phyloP scores from a whole-genome alignment of 2,113 vertebrate species.

The Cheirogaleus medius region DNA sequence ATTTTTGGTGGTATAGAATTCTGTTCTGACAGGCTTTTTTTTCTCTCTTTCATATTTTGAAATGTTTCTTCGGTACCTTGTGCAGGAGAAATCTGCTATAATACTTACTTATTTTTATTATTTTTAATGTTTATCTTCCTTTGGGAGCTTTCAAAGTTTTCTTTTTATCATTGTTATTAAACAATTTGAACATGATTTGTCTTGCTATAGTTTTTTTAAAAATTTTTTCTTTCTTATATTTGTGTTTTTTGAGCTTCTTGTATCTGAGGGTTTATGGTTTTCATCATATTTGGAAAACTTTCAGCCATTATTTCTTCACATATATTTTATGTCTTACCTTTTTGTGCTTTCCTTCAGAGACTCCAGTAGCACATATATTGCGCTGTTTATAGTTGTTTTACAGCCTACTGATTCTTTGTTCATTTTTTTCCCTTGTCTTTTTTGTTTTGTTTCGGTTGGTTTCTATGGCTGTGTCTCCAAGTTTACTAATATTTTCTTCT shows the following conservation, averaged over 20 bases:
- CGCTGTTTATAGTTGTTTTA: not conserved
- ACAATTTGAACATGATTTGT: not conserved
- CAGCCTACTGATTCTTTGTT: not conserved
- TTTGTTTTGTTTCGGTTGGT: not conserved
- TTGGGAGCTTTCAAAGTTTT: not conserved
- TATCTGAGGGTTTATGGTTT: not conserved
- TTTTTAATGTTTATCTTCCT: not conserved
- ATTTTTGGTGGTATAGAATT: not conserved
- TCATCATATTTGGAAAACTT: not conserved
- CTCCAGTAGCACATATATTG: too few relatives aligned
- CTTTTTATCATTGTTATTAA: not conserved
- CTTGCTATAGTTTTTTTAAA: not conserved
- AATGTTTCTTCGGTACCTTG: not conserved
- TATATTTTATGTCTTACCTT: not conserved
- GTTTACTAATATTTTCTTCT: not conserved
- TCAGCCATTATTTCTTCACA: not conserved
- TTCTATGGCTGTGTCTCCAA: not conserved
- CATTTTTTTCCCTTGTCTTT: not conserved
- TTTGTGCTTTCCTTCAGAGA: not conserved
- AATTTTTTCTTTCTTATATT: not conserved
- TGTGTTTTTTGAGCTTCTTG: not conserved
- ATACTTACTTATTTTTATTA: not conserved
- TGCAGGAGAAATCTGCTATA: not conserved
- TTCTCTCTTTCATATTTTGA: not conserved
- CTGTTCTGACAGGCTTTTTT: not conserved